Conservation (phyloP, 2,113 vertebrate species). For the Aphyosemion australe region DNA sequence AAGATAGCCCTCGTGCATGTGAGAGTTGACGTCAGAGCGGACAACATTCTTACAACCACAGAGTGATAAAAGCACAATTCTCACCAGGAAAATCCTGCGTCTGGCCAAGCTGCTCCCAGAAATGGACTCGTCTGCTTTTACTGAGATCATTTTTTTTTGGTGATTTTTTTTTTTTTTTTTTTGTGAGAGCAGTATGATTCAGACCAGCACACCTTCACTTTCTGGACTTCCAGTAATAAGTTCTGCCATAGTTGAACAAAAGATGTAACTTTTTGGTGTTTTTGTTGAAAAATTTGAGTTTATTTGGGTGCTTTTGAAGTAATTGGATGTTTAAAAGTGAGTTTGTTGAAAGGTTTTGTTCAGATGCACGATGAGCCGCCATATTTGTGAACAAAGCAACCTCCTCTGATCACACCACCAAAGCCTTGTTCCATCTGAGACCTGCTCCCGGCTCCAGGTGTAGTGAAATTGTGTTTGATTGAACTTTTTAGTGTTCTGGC, state of each 20-base stretch:
- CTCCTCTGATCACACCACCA: background rate
- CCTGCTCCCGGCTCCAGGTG: background rate
- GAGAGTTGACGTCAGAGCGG: background rate
- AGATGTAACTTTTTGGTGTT: no score
- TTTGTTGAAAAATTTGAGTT: no score
- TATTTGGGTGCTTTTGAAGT: background rate
- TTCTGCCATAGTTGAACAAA: background rate
- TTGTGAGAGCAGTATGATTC: background rate
- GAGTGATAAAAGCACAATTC: constrained; percentile 2
- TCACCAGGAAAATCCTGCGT: background rate
- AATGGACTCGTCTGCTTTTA: background rate
- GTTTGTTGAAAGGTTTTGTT: background rate
- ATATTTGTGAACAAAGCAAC: background rate
- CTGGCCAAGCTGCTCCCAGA: background rate
- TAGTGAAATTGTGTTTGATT: background rate
- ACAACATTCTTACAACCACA: background rate
- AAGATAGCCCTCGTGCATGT: background rate
- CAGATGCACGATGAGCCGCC: background rate
- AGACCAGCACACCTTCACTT: background rate
- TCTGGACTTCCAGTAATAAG: background rate
- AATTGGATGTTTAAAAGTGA: background rate
- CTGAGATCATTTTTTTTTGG: background rate
- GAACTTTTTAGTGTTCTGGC: no score
- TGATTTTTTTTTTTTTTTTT: no score
- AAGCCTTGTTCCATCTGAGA: background rate